Conservation (phyloP, 2,888 invertebrate species). For the Chrysopilus asiliformis region DNA sequence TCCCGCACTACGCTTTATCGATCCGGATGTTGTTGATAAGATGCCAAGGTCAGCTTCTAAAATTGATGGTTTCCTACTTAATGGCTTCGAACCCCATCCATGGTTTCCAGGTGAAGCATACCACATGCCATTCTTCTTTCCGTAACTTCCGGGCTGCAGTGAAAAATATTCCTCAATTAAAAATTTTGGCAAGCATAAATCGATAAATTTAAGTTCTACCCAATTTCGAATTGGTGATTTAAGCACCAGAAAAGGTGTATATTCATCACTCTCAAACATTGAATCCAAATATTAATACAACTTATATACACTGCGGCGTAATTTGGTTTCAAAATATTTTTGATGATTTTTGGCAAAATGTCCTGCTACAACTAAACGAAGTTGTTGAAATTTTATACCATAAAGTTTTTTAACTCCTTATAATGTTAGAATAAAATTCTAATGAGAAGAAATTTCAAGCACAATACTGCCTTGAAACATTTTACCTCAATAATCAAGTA, state of each 20-base stretch:
- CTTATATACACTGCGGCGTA: not conserved
- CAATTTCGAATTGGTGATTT: constrained; percentile 50
- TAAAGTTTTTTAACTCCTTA: too few species aligned
- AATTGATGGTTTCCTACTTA: constrained; percentile 70
- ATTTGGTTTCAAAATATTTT: not conserved
- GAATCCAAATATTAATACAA: constrained; percentile 10
- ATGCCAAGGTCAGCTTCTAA: constrained; percentile 59
- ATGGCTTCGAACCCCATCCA: constrained; percentile 51
- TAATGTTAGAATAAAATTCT: too few species aligned
- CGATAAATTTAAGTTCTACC: too few species aligned
- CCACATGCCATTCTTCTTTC: constrained; percentile 82
- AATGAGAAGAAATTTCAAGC: too few species aligned
- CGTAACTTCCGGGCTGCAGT: constrained; percentile 86
- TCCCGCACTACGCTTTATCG: constrained; percentile 65
- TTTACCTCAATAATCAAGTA: too few species aligned
- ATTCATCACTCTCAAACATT: constrained; percentile 52
- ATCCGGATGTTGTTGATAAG: constrained; percentile 47
- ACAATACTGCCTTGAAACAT: too few species aligned
- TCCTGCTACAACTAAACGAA: not conserved
- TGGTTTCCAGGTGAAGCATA: constrained; percentile 50
- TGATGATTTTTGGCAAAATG: not conserved
- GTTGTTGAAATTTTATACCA: not conserved
- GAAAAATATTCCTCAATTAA: constrained; percentile 5
- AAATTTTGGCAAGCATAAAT: not conserved
- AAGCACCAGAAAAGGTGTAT: constrained; percentile 52